Base-by-base conservation (phyloP, 1,140 invertebrate genomes). In the Lepeophtheirus salmonis region DNA sequence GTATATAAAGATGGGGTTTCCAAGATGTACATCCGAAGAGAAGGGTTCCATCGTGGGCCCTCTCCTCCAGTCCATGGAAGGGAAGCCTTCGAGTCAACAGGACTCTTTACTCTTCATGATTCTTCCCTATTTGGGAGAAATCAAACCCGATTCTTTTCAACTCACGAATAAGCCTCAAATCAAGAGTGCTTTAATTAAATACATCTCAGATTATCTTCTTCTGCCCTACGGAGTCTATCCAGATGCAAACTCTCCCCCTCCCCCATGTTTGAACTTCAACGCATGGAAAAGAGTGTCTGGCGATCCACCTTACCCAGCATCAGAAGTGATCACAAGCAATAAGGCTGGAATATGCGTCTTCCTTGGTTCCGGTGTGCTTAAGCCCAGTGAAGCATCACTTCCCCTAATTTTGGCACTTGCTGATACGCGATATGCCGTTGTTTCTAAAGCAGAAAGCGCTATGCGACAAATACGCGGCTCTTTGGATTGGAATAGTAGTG, bases 1-100 rank as follows among this genome's bases (percentile, higher is more conserved):
- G 67, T 95, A 92, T 68, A 84, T 94, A 50, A 89, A 87, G 71
- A 79, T 91, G 78, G 88, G 89, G 16, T 94, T 80, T 75, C 86
- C 87, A 1, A 21, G 59, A 3, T 24, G n/a, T 20, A 17, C 23
- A 16, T 71, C 79, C 30, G 79, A 80, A 14, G 80, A 84, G 65
- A 87, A 90, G 72, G 75, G 80, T 2, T 78, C 80, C 66, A 70
- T 91, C 52, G 75, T 88, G 16, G 83, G 87, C 18, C 74, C 76
- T 62, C 67, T 95, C 54, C 72, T 94, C 14, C 80, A 81, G 67
- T 80, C 86, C 64, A 73, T 89, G 18, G 82, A 86, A 66, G 80
- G 80, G 51, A 88, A 86, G 70, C 82, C 87, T 54, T 75, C 80
- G 63, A 77, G 79, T 63, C 89, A 95, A 72, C 84, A 53, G 24